Conservation (phyloP, 2,113 vertebrate genomes). For the Trogon melanurus region DNA sequence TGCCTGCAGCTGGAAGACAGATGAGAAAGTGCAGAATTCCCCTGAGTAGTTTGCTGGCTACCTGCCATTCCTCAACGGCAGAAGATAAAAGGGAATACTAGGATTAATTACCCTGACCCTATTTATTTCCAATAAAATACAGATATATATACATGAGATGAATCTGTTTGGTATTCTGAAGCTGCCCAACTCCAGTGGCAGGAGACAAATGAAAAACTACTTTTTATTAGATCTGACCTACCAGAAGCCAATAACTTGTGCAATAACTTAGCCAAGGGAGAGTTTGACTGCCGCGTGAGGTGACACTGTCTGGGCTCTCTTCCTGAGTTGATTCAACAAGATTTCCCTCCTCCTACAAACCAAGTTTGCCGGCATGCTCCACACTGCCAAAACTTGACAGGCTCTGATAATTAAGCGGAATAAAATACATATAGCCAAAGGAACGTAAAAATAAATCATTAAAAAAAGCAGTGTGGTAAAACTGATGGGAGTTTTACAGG, state of each 20-base stretch:
- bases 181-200: not conserved
- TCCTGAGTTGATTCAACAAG: not conserved
- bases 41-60: not conserved
- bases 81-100: not conserved
- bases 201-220: conserved; percentile 24
- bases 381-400: not conserved
- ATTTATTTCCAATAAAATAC: conserved; percentile 13
- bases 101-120: not conserved
- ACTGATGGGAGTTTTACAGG: not conserved
- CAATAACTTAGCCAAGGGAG: not conserved
- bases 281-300: not conserved
- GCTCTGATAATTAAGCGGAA: not conserved
- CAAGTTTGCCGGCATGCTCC: not conserved
- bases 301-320: not conserved
- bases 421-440: not conserved
- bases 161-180: conserved; percentile 3
- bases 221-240: conserved; percentile 19
- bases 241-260: not conserved
- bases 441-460: not conserved
- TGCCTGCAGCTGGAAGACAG: not conserved
- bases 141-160: not conserved
- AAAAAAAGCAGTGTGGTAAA: not conserved
- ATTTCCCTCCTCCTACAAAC: not conserved
- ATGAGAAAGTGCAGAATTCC: not conserved
- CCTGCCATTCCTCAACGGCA: conserved; percentile 16